phyloP scores from a whole-genome alignment of 2,113 vertebrate species.

The Boleophthalmus pectinirostris region DNA sequence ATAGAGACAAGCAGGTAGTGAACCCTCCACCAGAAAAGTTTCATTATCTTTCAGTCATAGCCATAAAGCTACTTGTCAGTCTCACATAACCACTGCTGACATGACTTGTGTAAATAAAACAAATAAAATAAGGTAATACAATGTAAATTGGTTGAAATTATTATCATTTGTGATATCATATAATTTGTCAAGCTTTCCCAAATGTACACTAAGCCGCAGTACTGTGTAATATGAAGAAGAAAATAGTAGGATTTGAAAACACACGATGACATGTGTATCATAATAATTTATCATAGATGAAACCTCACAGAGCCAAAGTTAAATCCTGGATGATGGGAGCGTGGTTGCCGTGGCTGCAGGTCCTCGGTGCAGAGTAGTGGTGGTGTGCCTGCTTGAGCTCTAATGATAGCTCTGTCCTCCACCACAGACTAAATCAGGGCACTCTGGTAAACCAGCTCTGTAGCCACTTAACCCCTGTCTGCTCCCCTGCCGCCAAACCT shows the following conservation, averaged over 20 bases:
- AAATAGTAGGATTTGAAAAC: not conserved
- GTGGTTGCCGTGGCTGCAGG: not conserved
- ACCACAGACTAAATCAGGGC: constrained; percentile 69
- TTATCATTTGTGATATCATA: not conserved
- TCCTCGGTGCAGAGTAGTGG: constrained; percentile 32
- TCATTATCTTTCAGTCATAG: not conserved
- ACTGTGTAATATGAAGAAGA: not conserved
- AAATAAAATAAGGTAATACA: no score
- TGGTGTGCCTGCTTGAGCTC: constrained; percentile 56
- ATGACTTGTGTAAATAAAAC: no score
- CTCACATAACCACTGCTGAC: not conserved
- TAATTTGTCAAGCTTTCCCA: not conserved
- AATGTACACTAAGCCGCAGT: not conserved
- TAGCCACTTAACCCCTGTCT: constrained; percentile 67
- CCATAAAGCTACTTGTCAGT: not conserved
- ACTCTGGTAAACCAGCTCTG: constrained; percentile 66
- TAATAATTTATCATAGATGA: not conserved
- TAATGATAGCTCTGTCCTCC: constrained; percentile 70
- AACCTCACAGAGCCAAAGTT: not conserved
- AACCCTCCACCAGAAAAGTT: no score
- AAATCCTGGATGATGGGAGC: not conserved
- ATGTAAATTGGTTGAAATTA: not conserved
- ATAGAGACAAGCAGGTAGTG: no score
- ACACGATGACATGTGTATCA: not conserved
- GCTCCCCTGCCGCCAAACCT: constrained; percentile 38